Evolutionary conservation across 2,888 invertebrate species (phyloP).

Genomic region (Tetheella fluctuosa): DNA sequence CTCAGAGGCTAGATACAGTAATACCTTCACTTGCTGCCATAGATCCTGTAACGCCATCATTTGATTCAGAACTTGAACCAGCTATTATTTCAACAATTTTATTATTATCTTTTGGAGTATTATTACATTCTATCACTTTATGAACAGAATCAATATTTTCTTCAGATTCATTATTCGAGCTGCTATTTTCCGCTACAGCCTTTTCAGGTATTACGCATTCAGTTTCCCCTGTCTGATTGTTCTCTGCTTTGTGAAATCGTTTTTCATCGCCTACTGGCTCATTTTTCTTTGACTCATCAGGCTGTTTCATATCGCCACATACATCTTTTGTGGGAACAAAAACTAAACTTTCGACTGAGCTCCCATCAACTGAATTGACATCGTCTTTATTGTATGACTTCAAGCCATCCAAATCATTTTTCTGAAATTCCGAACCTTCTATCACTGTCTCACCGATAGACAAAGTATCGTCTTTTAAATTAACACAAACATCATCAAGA

Average conservation of each 20-base stretch:
- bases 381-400: background rate
- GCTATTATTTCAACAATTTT: slow-evolving; percentile 35
- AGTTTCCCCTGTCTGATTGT: background rate
- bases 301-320: background rate
- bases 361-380: background rate
- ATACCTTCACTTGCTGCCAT: background rate
- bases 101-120: slow-evolving; percentile 6
- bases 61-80: slow-evolving; percentile 7
- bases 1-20: background rate
- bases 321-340: background rate
- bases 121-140: background rate
- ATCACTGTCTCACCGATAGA: slow-evolving; percentile 2
- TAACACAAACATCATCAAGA: slow-evolving; percentile 13
- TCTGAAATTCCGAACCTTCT: background rate
- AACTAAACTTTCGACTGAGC: background rate
- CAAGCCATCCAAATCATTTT: background rate
- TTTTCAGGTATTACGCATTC: background rate
- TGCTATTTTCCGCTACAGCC: background rate
- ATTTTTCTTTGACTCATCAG: background rate
- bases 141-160: background rate
- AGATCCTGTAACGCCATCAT: background rate
- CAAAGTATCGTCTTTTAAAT: background rate
- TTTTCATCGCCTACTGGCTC: slow-evolving; percentile 15
- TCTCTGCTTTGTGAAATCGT: background rate
- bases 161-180: background rate